Percentiles rank a stretch among this genome's conserved stretches.
Evolutionary conservation across 2,888 invertebrate species (phyloP).

Genomic region (Diloba caeruleocephala): DNA sequence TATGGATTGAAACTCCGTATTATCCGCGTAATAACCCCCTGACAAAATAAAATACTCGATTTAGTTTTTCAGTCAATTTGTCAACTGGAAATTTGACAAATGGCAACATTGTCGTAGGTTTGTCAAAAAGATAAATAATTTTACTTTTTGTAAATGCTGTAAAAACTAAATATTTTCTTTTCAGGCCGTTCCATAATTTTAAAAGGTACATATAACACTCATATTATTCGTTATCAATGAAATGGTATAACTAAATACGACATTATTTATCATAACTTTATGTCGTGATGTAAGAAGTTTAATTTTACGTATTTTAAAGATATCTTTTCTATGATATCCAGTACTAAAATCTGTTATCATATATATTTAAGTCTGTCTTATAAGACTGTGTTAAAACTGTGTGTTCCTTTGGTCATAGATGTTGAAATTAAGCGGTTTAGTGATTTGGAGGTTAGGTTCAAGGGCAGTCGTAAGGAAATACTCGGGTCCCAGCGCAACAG

Average conservation of each 20-base stretch:
- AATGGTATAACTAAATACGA: not conserved
- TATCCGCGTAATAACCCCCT: no score
- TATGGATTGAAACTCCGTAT: no score
- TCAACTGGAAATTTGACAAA: no score
- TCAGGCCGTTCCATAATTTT: slow-evolving; percentile 31
- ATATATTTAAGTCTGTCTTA: slow-evolving; percentile 2
- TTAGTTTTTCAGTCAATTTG: no score
- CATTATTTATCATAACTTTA: slow-evolving; percentile 13
- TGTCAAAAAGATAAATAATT: slow-evolving; percentile 67
- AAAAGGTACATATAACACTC: slow-evolving; percentile 45
- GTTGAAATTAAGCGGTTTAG: slow-evolving; percentile 84
- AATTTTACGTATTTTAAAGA: slow-evolving; percentile 51
- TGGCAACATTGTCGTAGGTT: slow-evolving; percentile 27
- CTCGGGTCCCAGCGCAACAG: slow-evolving; percentile 93
- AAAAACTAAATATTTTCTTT: slow-evolving; percentile 48
- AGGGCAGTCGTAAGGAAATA: slow-evolving; percentile 75
- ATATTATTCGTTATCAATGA: not conserved
- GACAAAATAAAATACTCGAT: no score
- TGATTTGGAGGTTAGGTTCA: slow-evolving; percentile 87
- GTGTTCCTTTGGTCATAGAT: slow-evolving; percentile 71
- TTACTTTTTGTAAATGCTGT: slow-evolving; percentile 64
- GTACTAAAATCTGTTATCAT: not conserved
- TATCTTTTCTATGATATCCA: slow-evolving; percentile 22
- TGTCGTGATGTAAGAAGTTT: slow-evolving; percentile 81
- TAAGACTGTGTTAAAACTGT: slow-evolving; percentile 11